Base-by-base conservation (phyloP, 2,797 vertebrate genomes). In the Helarctos malayanus region DNA sequence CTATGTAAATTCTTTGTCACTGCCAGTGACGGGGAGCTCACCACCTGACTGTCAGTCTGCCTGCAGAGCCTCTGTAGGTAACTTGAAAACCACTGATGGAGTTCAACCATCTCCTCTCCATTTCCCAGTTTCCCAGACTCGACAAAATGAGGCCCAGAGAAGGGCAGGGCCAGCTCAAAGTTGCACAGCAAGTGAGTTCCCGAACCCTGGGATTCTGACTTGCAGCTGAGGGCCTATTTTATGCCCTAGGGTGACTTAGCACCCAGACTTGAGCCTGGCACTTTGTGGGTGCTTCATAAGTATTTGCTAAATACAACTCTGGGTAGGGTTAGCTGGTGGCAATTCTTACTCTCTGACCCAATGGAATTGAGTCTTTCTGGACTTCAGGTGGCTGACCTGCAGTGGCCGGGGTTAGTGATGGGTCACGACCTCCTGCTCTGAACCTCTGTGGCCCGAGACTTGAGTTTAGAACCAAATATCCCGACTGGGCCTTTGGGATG, bases 391-490 rank as follows among this genome's bases (percentile, higher is more conserved):
- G 61, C 45, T 92, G 35, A 29, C 29, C 38, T 19, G 6, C 29
- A 35, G 47, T n/a, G 15, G 32, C 47, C 15, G 21, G 52, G 16
- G 23, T 45, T 35, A 73, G 52, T 35, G 45, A 63, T 7, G 21
- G 63, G 32, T 80, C 52, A 81, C 35, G 76, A 71, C 19, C 15
- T 57, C 41, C n/a, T 7, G 35, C 32, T 82, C 79, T 38, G 41
- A 94, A 27, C 11, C 29, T 90, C 45, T 65, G 23, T 59, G 32
- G 71, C n/a, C 81, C 47, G 75, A 86, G 63, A 61, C 47, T 59
- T 61, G 41, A 92, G 78, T 89, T 89, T 69, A 92, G 49, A 80
- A 82, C 45, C 59, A 83, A 75, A 89, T 47, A 56, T 61, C 56
- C 61, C 63, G 47, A 12, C 15, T 41, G 45, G 25, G 29, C 80